Conservation (phyloP, 2,113 vertebrate genomes). For the Theristicus caerulescens region DNA sequence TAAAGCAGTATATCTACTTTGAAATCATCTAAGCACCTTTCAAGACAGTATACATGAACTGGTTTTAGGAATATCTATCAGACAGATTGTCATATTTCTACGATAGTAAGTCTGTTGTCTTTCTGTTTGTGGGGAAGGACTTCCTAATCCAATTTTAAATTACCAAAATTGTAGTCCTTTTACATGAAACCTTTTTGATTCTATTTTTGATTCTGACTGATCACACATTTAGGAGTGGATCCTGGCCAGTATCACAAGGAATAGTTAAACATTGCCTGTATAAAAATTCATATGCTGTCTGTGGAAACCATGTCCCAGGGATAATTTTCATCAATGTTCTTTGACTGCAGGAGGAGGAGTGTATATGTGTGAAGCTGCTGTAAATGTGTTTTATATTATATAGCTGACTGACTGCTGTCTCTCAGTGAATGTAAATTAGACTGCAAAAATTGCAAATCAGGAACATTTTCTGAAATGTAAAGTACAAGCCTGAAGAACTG, state of each 20-base stretch:
- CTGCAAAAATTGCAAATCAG: neutral
- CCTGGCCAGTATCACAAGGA: neutral
- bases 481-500: neutral
- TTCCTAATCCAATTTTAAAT: neutral
- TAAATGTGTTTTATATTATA: neutral
- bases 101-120: no score
- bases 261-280: neutral
- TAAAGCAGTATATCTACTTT: neutral
- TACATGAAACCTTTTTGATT: neutral
- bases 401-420: slow-evolving; percentile 1
- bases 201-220: neutral
- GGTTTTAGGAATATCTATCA: neutral
- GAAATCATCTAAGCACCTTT: neutral
- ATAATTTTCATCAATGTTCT: neutral
- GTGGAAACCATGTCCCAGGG: neutral
- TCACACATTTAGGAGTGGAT: neutral
- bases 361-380: neutral
- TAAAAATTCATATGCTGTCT: neutral
- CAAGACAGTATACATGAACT: accelerated
- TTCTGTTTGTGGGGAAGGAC: neutral
- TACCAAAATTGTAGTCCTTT: neutral
- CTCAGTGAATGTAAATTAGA: neutral
- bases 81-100: neutral
- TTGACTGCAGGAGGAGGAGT: neutral
- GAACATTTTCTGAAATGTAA: neutral